A percentile compares a stretch with the other conserved stretches of the same genome.
Conservation (phyloP, 2,797 vertebrate species). For the Neosilurus mollespiculum region DNA sequence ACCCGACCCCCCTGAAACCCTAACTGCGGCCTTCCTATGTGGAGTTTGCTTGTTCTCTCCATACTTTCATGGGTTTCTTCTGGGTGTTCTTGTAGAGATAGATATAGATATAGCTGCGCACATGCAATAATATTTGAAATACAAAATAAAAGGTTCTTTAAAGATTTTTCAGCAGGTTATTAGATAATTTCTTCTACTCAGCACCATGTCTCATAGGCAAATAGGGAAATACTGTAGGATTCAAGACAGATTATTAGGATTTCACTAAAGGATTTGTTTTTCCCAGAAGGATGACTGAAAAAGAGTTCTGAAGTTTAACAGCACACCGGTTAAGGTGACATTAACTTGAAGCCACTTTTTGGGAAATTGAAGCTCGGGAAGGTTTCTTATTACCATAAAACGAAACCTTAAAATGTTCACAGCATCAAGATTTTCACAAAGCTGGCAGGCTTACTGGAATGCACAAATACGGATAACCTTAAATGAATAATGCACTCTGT, state of each 20-base stretch:
- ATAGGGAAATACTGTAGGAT: no score
- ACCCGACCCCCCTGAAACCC: no score
- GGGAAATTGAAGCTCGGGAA: not conserved
- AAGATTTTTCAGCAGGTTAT: not conserved
- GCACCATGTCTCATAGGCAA: not conserved
- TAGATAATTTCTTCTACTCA: not conserved
- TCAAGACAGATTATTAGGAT: not conserved
- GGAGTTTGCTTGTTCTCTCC: no score
- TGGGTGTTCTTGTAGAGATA: no score
- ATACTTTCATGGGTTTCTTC: no score
- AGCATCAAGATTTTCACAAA: not conserved
- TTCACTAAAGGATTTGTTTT: not conserved
- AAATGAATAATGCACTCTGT: constrained; percentile 7
- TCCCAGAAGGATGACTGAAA: not conserved
- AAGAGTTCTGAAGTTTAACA: not conserved
- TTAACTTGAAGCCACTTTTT: not conserved
- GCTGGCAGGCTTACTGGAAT: not conserved
- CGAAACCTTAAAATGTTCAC: not conserved
- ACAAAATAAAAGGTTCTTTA: no score
- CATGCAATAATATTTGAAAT: no score
- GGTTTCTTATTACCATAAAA: not conserved
- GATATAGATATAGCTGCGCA: no score
- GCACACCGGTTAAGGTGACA: not conserved
- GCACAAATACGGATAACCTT: constrained; percentile 4
- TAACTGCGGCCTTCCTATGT: no score